Base-by-base conservation (phyloP, 2,113 vertebrate species). In the Edolisoma coerulescens region DNA sequence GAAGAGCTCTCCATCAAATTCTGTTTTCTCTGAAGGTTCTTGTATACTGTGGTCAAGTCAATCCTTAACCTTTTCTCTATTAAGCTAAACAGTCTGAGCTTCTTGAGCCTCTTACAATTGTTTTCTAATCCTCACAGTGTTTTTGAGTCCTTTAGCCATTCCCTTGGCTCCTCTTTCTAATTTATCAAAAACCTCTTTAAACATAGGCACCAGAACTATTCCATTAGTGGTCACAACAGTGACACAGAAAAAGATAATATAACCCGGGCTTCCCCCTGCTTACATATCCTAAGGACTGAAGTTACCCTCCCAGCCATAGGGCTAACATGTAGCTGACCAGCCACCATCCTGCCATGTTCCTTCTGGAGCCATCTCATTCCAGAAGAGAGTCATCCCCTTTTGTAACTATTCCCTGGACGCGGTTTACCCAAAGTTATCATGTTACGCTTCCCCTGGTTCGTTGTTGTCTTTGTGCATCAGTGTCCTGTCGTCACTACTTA, bases 131-230 rank as follows among this genome's bases (percentile, higher is more conserved):
- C 94, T 93, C 73, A 18, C 68, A 89, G 68, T 95, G 93, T 93
- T 97, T 97, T 93, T 19, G 53, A 92, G 80, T 95, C 89, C 94
- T 95, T 95, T 60, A 95, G 86, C 89, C 84, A 84, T 95, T 92
- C 93, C 91, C 76, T 95, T 90, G 84, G 52, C 93, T 96, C 86
- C 83, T 89, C 64, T 71, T 60, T 60, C 68, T 95, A 96, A 97
- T 95, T 96, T 91, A 95, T 97, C 94, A 95, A 96, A 95, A 97
- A 53, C 79, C 85, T 96, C 85, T 97, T 97, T 93, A 97, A 96
- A 85, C 94, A 88, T 16, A 95, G 94, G 93, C 94, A 75, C 37
- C 76, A 92, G 73, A 70, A 87, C 67, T 90, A 7, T 87, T 96
- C 95, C 91, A 95, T 95, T 95, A 97, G 93, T 90, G 73, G 56